Conservation (phyloP, 2,113 vertebrate genomes). For the Okapia johnstoni region DNA sequence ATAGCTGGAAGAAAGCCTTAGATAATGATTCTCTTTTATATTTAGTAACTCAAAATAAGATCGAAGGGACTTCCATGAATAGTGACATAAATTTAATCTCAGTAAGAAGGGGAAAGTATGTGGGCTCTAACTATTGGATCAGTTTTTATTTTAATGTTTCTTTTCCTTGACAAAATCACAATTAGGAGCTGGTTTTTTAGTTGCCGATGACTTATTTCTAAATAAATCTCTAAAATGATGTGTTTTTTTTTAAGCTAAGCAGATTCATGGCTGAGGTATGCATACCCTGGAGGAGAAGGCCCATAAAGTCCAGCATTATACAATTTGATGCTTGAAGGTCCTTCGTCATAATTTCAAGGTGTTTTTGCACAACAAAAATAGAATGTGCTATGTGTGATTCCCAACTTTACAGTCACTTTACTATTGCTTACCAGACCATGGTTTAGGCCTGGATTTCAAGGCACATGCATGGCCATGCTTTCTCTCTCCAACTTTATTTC, state of each 20-base stretch:
- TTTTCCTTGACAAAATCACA: background rate
- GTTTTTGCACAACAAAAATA: background rate
- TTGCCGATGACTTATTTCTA: background rate
- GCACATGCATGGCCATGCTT: background rate
- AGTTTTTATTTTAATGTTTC: slow-evolving; percentile 32
- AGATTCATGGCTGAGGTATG: background rate
- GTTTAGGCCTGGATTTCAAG: background rate
- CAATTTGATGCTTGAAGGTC: background rate
- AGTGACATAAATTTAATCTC: slow-evolving; percentile 53
- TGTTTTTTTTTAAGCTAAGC: background rate
- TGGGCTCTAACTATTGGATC: slow-evolving; percentile 20
- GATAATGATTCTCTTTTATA: slow-evolving; percentile 1
- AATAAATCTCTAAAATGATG: background rate
- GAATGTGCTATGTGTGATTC: background rate
- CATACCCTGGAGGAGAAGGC: background rate
- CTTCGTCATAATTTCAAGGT: background rate
- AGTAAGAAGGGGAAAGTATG: slow-evolving; percentile 48
- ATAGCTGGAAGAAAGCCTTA: background rate
- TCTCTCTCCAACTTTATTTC: background rate
- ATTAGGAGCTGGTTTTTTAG: background rate
- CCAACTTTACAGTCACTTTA: background rate
- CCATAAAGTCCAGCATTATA: background rate
- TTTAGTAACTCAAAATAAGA: slow-evolving; percentile 50
- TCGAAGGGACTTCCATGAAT: background rate
- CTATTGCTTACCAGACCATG: background rate